Conservation (phyloP, 2,888 invertebrate species). For the Alitta virens region DNA sequence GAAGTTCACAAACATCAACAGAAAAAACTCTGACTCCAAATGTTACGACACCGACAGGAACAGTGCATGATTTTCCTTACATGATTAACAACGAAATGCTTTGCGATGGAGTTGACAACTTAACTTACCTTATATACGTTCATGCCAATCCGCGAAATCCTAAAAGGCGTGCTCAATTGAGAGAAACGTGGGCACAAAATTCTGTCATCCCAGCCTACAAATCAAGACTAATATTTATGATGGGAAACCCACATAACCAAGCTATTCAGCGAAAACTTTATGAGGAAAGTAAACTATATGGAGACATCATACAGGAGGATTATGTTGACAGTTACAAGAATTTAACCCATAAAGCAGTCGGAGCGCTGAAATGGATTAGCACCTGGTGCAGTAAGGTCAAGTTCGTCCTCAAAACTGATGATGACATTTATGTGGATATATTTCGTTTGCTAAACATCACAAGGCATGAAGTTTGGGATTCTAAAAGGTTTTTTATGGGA, state of each 20-base stretch:
- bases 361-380: constrained; percentile 54
- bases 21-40: no score
- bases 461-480: background rate
- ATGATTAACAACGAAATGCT: background rate
- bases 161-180: background rate
- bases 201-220: background rate
- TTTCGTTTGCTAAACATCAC: constrained; percentile 5
- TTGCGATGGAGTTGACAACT: background rate
- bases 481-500: constrained; percentile 38
- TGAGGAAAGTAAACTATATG: constrained; percentile 39
- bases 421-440: constrained; percentile 6
- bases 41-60: no score
- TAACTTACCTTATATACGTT: constrained; percentile 5
- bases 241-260: constrained; percentile 1
- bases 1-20: no score
- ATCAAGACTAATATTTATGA: constrained; percentile 8
- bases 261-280: constrained; percentile 33
- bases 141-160: constrained; percentile 5
- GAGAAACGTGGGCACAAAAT: constrained; percentile 11
- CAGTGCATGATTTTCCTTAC: background rate
- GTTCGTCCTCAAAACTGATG: background rate
- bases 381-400: constrained; percentile 41
- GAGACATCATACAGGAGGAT: constrained; percentile 39
- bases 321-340: constrained; percentile 51
- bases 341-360: constrained; percentile 57